Percentiles rank a stretch among this genome's conserved stretches.
These are phyloP conservation scores for Eupristina koningsbergeri DNA, from an alignment of 1,140 invertebrate species.

Conservation along the genomic window DNA sequence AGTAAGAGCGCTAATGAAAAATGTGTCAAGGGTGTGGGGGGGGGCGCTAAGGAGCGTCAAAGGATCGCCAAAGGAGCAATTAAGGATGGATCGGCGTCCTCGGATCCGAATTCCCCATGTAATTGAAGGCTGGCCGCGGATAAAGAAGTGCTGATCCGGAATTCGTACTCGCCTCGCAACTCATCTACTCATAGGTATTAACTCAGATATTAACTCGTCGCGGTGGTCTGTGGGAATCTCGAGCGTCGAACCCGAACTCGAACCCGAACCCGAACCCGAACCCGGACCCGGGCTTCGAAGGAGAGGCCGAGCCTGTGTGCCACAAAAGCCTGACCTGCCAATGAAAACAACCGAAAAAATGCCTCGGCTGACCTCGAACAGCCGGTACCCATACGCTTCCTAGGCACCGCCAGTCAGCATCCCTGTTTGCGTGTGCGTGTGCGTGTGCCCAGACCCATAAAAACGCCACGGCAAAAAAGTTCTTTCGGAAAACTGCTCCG, in stretches of 20 bases:
- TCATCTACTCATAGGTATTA: no score
- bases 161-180: no score
- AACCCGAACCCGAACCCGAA: not conserved
- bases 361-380: slow-evolving; percentile 17
- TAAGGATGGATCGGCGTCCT: no score
- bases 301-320: not conserved
- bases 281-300: not conserved
- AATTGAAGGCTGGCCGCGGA: not conserved
- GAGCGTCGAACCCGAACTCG: not conserved
- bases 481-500: not conserved
- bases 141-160: not conserved
- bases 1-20: no score
- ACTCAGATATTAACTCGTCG: not conserved
- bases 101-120: not conserved
- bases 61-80: no score
- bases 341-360: slow-evolving; percentile 27
- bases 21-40: no score
- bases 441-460: not conserved
- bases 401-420: not conserved
- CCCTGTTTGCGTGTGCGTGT: no score
- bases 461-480: not conserved
- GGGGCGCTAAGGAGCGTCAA: no score
- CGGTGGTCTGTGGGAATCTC: slow-evolving; percentile 43
- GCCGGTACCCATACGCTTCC: slow-evolving; percentile 21
- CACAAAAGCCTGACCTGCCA: slow-evolving; percentile 37